Evolutionary conservation across 2,888 invertebrate species (phyloP).

Genomic region (Byasa hedistus): DNA sequence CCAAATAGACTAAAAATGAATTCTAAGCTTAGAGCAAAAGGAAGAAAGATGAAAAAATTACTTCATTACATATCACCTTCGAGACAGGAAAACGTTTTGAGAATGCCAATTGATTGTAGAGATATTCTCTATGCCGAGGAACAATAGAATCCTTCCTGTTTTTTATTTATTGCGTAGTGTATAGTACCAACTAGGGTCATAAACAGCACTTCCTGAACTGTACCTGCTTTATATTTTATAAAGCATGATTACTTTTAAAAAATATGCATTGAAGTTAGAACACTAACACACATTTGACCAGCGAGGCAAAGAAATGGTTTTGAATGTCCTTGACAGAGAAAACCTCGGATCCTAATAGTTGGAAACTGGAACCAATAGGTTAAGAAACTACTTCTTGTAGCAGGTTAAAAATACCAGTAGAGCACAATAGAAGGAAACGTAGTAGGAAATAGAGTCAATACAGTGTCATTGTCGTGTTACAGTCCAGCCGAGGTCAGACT

Average conservation of each 20-base stretch:
- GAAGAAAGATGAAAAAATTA: neutral
- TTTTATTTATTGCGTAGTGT: too few species aligned
- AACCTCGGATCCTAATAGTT: too few species aligned
- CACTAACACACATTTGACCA: too few species aligned
- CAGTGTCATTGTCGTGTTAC: constrained; percentile 35
- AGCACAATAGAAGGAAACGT: constrained; percentile 36
- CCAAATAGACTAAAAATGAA: neutral
- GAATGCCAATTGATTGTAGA: constrained; percentile 10
- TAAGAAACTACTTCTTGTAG: neutral
- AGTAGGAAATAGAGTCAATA: constrained; percentile 37
- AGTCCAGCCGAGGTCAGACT: constrained; percentile 37
- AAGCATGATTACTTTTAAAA: too few species aligned
- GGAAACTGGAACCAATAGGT: too few species aligned
- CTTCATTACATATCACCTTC: constrained; percentile 2
- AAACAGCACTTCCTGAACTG: too few species aligned
- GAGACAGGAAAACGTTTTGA: constrained; percentile 7
- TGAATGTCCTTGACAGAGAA: too few species aligned
- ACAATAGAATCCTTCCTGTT: constrained; percentile 12
- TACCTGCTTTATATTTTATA: too few species aligned
- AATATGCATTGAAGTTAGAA: too few species aligned
- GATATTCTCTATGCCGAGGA: constrained; percentile 20
- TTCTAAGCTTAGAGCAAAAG: neutral
- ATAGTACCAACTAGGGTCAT: too few species aligned
- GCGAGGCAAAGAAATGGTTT: too few species aligned
- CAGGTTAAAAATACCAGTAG: neutral